These are phyloP conservation scores for Ranitomeya imitator DNA, from an alignment of 2,113 vertebrate genomes.

Conservation along the genomic window DNA sequence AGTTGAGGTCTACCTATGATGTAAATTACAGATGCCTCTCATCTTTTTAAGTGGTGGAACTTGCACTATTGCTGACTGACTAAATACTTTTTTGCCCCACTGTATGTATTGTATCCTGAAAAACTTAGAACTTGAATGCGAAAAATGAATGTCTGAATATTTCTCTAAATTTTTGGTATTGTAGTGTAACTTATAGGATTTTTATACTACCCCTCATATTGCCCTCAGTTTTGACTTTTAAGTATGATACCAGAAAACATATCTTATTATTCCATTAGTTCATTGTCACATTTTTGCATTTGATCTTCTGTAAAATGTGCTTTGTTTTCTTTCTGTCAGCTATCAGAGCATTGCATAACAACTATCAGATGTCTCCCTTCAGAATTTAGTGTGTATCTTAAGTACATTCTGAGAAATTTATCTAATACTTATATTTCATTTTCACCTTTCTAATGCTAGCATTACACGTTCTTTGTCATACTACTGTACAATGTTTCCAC, in stretches of 20 bases:
- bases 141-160: too few relatives aligned
- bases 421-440: constrained; percentile 3
- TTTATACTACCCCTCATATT: too few relatives aligned
- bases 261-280: not conserved
- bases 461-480: constrained; percentile 29
- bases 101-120: too few relatives aligned
- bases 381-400: not conserved
- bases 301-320: not conserved
- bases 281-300: not conserved
- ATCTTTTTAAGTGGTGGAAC: too few relatives aligned
- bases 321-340: not conserved
- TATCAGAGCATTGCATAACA: not conserved
- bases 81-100: too few relatives aligned
- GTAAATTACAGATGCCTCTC: too few relatives aligned
- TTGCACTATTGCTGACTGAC: too few relatives aligned
- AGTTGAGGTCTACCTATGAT: too few relatives aligned
- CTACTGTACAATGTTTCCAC: constrained; percentile 17
- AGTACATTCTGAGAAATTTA: not conserved
- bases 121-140: too few relatives aligned
- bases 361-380: not conserved
- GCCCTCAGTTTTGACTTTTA: not conserved
- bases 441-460: not conserved
- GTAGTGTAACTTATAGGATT: too few relatives aligned
- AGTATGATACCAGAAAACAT: not conserved
- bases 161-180: too few relatives aligned